Conservation (phyloP, 1,140 invertebrate species). For the Galleria mellonella region DNA sequence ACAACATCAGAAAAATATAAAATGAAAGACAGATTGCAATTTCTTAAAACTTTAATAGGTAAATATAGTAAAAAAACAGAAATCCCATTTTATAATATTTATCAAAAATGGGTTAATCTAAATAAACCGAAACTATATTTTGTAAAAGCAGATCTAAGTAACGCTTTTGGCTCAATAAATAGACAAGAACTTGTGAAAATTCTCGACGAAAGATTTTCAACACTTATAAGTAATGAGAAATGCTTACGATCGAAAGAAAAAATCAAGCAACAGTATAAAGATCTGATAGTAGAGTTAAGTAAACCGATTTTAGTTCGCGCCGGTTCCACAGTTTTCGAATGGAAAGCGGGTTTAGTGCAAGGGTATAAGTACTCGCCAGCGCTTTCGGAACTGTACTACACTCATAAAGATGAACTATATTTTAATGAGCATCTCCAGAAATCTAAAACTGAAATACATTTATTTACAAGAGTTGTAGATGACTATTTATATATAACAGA, state of each 20-base stretch:
- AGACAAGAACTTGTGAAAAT: slow-evolving; percentile 47
- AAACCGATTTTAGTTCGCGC: slow-evolving; percentile 52
- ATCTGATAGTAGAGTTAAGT: slow-evolving; percentile 46
- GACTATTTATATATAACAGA: slow-evolving; percentile 69
- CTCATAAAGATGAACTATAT: slow-evolving; percentile 50
- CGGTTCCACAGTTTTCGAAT: slow-evolving; percentile 62
- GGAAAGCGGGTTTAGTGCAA: slow-evolving; percentile 65
- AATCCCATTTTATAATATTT: slow-evolving; percentile 30
- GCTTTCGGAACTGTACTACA: slow-evolving; percentile 66
- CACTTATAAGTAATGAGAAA: slow-evolving; percentile 34
- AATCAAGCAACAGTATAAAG: slow-evolving; percentile 44
- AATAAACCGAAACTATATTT: slow-evolving; percentile 65
- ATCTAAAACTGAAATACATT: slow-evolving; percentile 26
- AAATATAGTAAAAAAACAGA: slow-evolving; percentile 36
- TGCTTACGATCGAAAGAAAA: slow-evolving; percentile 33
- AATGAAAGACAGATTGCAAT: slow-evolving; percentile 44
- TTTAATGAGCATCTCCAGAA: slow-evolving; percentile 38
- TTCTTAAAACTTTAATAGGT: slow-evolving; percentile 39
- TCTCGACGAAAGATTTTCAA: slow-evolving; percentile 34
- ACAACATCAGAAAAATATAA: slow-evolving; percentile 37
- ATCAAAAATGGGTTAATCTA: slow-evolving; percentile 39
- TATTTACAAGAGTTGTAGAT: slow-evolving; percentile 64
- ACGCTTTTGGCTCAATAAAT: slow-evolving; percentile 69
- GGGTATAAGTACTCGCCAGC: slow-evolving; percentile 70
- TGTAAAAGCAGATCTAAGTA: slow-evolving; percentile 63